phyloP scores from a whole-genome alignment of 2,797 vertebrate genomes.

The Myioborus miniatus region DNA sequence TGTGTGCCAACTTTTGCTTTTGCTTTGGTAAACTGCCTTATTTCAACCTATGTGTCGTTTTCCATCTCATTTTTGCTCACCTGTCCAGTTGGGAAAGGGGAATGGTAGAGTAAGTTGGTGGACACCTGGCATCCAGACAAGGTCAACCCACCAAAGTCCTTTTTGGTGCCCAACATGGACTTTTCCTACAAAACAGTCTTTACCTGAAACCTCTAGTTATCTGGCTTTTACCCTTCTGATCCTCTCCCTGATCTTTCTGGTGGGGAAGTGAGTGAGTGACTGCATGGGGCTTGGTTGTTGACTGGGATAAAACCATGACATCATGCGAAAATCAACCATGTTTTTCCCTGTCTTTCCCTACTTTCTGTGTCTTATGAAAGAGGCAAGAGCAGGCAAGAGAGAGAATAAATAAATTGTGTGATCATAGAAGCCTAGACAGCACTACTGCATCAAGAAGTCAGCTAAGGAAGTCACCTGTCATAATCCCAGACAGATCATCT shows the following conservation, averaged over 20 bases:
- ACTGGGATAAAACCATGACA: not conserved
- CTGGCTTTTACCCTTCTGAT: not conserved
- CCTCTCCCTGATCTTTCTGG: not conserved
- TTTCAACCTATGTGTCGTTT: not conserved
- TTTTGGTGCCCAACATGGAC: not conserved
- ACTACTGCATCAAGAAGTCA: not conserved
- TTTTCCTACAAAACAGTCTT: not conserved
- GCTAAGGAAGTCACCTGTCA: not conserved
- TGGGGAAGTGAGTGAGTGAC: not conserved
- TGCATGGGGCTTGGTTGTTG: not conserved
- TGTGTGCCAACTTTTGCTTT: not conserved
- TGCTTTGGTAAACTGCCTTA: not conserved
- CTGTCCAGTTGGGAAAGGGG: not conserved
- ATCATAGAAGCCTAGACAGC: not conserved
- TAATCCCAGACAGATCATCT: not conserved
- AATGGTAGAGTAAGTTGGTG: not conserved
- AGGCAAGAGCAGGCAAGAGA: not conserved
- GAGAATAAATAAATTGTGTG: not conserved
- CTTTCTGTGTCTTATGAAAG: not conserved
- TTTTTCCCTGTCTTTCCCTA: not conserved
- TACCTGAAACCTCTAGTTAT: not conserved
- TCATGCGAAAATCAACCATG: not conserved
- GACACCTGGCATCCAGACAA: not conserved
- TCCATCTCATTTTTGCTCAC: not conserved
- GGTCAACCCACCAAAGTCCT: not conserved